These are phyloP conservation scores for Auanema freiburgensis DNA, from an alignment of 2,888 invertebrate species.

Conservation along the genomic window DNA sequence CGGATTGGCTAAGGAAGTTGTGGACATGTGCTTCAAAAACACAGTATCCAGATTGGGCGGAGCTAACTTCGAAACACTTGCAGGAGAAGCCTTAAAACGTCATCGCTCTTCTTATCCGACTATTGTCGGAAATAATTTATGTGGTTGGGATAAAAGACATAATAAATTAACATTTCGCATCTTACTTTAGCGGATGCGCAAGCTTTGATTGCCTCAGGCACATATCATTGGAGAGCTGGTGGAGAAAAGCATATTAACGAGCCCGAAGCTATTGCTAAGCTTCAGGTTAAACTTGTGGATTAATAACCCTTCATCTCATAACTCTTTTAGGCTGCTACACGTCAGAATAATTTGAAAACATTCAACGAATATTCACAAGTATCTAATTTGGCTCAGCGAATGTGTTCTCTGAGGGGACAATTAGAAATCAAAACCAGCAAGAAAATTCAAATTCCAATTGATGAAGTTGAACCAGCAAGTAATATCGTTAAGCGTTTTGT, in stretches of 20 bases:
- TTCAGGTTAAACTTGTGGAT: conserved; percentile 70
- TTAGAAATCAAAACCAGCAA: conserved; percentile 79
- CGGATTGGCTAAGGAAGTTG: conserved; percentile 86
- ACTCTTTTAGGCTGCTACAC: conserved; percentile 78
- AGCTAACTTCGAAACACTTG: conserved; percentile 76
- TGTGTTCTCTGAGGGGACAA: conserved; percentile 76
- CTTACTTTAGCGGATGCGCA: conserved; percentile 73
- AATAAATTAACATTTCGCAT: background rate
- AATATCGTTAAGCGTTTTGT: conserved; percentile 93
- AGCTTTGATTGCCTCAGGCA: conserved; percentile 83
- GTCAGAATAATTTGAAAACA: conserved; percentile 78
- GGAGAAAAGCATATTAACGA: conserved; percentile 98
- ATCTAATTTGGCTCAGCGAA: conserved; percentile 79
- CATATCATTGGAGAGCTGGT: conserved; percentile 85
- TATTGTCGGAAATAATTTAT: conserved; percentile 32
- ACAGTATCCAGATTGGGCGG: conserved; percentile 81
- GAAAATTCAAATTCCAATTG: conserved; percentile 79
- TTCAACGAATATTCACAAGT: conserved; percentile 84
- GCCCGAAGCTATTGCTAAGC: conserved; percentile 79
- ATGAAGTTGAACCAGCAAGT: conserved; percentile 87
- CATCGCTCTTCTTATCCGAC: conserved; percentile 60
- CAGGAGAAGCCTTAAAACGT: conserved; percentile 59
- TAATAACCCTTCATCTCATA: conserved; percentile 7
- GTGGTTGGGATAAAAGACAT: conserved; percentile 23
- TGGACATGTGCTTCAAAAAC: conserved; percentile 88